Conservation (phyloP, 1,140 invertebrate species). For the Zaprionus tsacasi region DNA sequence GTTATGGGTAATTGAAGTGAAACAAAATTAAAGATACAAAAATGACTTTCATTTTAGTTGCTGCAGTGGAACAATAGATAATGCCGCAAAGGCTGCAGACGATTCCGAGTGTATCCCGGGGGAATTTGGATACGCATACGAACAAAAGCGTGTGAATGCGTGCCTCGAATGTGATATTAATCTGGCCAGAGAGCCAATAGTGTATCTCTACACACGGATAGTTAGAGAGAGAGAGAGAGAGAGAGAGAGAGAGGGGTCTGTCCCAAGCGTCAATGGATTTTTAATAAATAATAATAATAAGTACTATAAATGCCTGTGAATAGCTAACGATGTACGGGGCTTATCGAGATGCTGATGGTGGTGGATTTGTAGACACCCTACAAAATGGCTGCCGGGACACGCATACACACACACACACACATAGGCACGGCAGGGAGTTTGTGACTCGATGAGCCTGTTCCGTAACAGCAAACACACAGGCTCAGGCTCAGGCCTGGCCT, state of each 20-base stretch:
- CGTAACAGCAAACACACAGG: conserved; percentile 49
- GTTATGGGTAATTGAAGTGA: conserved; percentile 48
- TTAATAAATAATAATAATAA: conserved; percentile 70
- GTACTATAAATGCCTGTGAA: conserved; percentile 66
- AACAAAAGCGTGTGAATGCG: conserved; percentile 79
- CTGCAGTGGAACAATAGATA: conserved; percentile 56
- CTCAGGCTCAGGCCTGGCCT: background rate
- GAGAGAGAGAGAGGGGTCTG: background rate
- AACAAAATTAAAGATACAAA: conserved; percentile 72
- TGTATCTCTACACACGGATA: background rate
- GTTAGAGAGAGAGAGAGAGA: background rate
- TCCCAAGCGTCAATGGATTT: conserved; percentile 71
- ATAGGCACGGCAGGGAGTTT: background rate
- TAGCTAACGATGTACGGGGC: conserved; percentile 51
- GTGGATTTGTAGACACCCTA: conserved; percentile 32
- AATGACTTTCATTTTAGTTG: conserved; percentile 82
- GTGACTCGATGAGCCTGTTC: conserved; percentile 50
- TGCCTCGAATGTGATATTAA: conserved; percentile 74
- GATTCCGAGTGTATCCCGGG: conserved; percentile 49
- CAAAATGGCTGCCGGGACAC: conserved; percentile 58
- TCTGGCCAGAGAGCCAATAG: conserved; percentile 41
- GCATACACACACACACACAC: background rate
- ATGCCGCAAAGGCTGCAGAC: conserved; percentile 43
- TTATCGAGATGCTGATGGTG: conserved; percentile 21
- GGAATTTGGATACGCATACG: conserved; percentile 76